Evolutionary conservation across 53 echinoderm and acorn worm species (phyloP).

Genomic region (Echinometra lucunter): DNA sequence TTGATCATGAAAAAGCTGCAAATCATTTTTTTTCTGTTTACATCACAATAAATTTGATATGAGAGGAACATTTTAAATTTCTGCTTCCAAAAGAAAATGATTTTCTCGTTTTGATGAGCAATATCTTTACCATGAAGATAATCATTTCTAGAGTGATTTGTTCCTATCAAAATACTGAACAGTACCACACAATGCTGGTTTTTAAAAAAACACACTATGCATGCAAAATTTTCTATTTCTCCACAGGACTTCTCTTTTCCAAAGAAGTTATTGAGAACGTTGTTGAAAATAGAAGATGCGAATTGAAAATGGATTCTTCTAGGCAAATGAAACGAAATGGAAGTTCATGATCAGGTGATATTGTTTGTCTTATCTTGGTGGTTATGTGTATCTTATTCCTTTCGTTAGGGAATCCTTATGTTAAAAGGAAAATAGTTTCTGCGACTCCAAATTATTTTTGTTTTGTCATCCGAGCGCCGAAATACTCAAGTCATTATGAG

Average conservation of each 20-base stretch:
- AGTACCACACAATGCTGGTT: neutral
- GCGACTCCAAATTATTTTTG: slow-evolving; percentile 18
- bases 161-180: neutral
- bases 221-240: neutral
- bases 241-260: neutral
- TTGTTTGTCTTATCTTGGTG: neutral
- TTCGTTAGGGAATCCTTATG: slow-evolving; percentile 17
- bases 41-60: no score
- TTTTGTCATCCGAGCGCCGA: slow-evolving; percentile 27
- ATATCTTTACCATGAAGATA: neutral
- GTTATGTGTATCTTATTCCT: neutral
- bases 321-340: slow-evolving; percentile 30
- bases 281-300: neutral
- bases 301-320: neutral
- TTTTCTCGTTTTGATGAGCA: neutral
- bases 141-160: neutral
- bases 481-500: slow-evolving; percentile 43
- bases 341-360: slow-evolving; percentile 6
- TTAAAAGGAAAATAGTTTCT: neutral
- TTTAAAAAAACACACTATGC: neutral
- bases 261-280: neutral
- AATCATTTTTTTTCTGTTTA: no score
- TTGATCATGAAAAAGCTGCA: no score
- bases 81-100: no score
- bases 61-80: no score